Evolutionary conservation across 2,113 vertebrate genomes (phyloP).

Genomic region (Lophius piscatorius): DNA sequence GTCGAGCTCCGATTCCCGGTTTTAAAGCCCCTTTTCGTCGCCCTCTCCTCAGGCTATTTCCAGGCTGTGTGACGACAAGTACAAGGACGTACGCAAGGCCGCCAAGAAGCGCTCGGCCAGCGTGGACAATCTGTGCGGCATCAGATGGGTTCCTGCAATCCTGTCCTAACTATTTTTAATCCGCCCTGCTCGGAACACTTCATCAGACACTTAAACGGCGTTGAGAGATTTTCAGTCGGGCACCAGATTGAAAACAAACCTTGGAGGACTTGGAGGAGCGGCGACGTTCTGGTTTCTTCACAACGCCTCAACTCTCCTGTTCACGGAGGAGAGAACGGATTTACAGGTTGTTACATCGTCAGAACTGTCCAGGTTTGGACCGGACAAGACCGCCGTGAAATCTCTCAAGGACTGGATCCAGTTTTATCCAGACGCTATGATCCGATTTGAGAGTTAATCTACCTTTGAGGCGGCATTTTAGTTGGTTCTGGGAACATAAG

Average conservation of each 20-base stretch:
- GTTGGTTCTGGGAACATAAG: too few species aligned
- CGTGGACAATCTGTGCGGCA: conserved; percentile 64
- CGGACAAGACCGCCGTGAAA: neutral
- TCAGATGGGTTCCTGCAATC: conserved; percentile 69
- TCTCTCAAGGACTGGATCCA: too few species aligned
- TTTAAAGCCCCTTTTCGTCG: neutral
- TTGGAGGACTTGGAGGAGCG: neutral
- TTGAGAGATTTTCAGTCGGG: neutral
- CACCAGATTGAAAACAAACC: neutral
- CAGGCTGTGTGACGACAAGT: conserved; percentile 64
- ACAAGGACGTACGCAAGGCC: conserved; percentile 52
- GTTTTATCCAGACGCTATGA: too few species aligned
- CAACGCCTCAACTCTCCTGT: conserved; percentile 43
- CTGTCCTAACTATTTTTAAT: conserved; percentile 66
- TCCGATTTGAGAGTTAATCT: too few species aligned
- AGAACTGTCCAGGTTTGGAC: neutral
- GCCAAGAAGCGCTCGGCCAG: conserved; percentile 67
- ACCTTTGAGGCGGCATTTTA: conserved; percentile 28
- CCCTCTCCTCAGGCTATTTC: conserved; percentile 67
- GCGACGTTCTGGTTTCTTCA: conserved; percentile 14
- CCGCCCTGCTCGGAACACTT: too few species aligned
- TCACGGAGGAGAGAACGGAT: too few species aligned
- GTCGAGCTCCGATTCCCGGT: too few species aligned
- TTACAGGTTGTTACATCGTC: too few species aligned
- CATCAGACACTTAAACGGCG: neutral